Percentiles rank a stretch among this genome's conserved stretches.
phyloP scores from a whole-genome alignment of 2,888 invertebrate species.

The Meghimatium bilineatum region DNA sequence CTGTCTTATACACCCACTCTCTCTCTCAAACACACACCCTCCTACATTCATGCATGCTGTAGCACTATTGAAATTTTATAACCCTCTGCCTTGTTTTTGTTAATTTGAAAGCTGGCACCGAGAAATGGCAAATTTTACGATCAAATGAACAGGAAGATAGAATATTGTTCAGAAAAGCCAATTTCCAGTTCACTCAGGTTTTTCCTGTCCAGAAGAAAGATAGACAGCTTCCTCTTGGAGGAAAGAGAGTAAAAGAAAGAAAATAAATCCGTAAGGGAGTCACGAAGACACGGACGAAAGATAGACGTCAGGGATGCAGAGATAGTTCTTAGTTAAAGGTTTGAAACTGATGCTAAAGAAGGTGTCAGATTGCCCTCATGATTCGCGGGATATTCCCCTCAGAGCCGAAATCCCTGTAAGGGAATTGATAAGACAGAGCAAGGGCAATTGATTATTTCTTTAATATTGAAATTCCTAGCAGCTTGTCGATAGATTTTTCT shows the following conservation, averaged over 20 bases:
- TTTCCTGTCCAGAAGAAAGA: not conserved
- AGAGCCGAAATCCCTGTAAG: not conserved
- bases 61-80: not conserved
- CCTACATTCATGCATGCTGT: not conserved
- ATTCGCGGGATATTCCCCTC: not conserved
- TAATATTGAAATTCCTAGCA: not conserved
- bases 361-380: not conserved
- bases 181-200: not conserved
- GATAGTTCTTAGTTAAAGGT: not conserved
- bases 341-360: not conserved
- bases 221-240: not conserved
- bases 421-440: not conserved
- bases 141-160: constrained; percentile 17
- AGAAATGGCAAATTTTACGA: constrained; percentile 30
- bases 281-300: not conserved
- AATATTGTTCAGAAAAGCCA: constrained; percentile 18
- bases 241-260: not conserved
- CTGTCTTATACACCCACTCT: not conserved
- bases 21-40: not conserved
- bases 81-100: not conserved
- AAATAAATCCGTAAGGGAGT: not conserved
- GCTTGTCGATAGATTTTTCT: not conserved
- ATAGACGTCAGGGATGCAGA: not conserved
- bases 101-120: constrained; percentile 16
- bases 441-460: not conserved